phyloP scores from a whole-genome alignment of 2,797 vertebrate genomes.

The Muraenolepis orangiensis region DNA sequence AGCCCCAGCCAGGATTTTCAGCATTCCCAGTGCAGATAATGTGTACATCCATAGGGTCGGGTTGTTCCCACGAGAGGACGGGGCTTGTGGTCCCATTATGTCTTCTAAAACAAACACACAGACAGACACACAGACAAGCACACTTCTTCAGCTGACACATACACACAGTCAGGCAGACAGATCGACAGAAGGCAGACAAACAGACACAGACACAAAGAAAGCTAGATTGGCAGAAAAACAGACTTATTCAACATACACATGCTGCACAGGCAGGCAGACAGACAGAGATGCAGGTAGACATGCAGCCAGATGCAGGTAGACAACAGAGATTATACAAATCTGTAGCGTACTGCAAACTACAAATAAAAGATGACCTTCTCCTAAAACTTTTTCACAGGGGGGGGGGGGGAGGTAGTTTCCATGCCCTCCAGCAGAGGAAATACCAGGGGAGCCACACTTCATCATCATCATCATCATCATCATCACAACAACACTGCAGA shows the following conservation, averaged over 20 bases:
- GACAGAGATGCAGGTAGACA: not conserved
- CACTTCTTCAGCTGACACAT: not conserved
- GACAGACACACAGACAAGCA: not conserved
- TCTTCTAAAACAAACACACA: not conserved
- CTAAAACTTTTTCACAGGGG: not conserved
- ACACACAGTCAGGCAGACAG: not conserved
- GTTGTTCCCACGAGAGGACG: not conserved
- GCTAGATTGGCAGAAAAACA: not conserved
- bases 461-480: not conserved
- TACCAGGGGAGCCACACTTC: not conserved
- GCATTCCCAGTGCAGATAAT: not conserved
- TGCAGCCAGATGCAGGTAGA: not conserved
- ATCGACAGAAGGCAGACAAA: not conserved
- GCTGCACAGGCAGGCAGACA: not conserved
- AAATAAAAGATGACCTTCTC: slow-evolving; percentile 7
- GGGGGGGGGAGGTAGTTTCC: not conserved
- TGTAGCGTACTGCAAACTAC: slow-evolving; percentile 22
- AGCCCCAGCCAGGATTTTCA: not conserved
- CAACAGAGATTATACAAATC: slow-evolving; percentile 29
- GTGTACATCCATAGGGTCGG: not conserved
- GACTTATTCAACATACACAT: not conserved
- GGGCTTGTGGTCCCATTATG: not conserved
- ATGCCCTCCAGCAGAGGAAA: not conserved
- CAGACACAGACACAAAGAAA: not conserved
- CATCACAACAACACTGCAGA: not conserved